A percentile compares a stretch with the other conserved stretches of the same genome.
These are phyloP conservation scores for Pangasius mekongensis DNA, from an alignment of 2,797 vertebrate species.

Conservation along the genomic window DNA sequence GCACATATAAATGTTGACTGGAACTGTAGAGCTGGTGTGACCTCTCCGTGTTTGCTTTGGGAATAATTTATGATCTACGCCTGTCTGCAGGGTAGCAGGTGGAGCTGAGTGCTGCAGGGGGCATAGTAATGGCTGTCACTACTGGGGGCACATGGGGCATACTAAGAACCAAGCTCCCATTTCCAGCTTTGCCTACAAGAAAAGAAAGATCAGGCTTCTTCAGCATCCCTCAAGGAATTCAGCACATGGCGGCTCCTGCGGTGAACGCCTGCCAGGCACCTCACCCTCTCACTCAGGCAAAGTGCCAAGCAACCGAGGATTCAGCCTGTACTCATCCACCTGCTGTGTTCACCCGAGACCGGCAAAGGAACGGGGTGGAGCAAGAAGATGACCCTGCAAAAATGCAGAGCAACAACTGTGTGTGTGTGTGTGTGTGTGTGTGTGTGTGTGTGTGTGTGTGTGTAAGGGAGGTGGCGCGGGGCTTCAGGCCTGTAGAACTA, in stretches of 20 bases:
- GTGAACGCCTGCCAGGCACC: conserved; percentile 41
- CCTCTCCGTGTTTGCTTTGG: conserved; percentile 59
- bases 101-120: conserved; percentile 50
- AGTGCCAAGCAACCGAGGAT: conserved; percentile 14
- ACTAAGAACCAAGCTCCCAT: conserved; percentile 66
- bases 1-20: conserved; percentile 32
- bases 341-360: conserved; percentile 44
- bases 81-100: conserved; percentile 67
- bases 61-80: conserved; percentile 56
- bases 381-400: conserved; percentile 26
- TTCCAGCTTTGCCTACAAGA: conserved; percentile 63
- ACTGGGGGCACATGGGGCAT: conserved; percentile 55
- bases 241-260: conserved; percentile 46
- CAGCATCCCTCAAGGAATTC: conserved; percentile 65
- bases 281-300: conserved; percentile 30
- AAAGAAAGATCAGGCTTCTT: conserved; percentile 19
- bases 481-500: no score
- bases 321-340: conserved; percentile 1
- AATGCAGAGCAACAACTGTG: neutral
- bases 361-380: neutral
- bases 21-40: conserved; percentile 39
- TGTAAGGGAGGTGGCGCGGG: neutral
- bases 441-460: neutral
- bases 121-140: conserved; percentile 40
- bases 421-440: neutral